A percentile compares a stretch with the other conserved stretches of the same genome.
phyloP scores from a whole-genome alignment of 2,888 invertebrate species.

The Leucophora obtusa region DNA sequence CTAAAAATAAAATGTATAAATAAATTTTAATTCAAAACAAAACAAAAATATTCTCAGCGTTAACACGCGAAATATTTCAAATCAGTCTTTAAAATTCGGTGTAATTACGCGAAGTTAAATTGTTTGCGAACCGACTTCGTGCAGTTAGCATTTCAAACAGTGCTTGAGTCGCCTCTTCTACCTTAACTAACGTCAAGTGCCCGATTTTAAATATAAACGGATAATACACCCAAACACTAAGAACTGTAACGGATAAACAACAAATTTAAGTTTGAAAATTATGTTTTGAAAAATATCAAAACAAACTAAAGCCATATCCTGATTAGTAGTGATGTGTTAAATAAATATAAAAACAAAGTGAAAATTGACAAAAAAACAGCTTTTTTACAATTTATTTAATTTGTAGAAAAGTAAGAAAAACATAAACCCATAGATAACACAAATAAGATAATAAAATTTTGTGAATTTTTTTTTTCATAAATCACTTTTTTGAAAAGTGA shows the following conservation, averaged over 20 bases:
- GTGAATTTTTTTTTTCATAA: background rate
- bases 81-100: conserved; percentile 74
- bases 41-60: conserved; percentile 43
- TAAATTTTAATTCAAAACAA: background rate
- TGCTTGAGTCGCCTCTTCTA: conserved; percentile 25
- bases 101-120: conserved; percentile 72
- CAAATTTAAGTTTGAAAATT: background rate
- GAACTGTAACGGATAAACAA: conserved; percentile 29
- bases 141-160: conserved; percentile 66
- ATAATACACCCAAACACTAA: conserved; percentile 24
- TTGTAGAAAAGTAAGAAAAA: conserved; percentile 7
- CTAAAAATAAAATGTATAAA: background rate
- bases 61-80: conserved; percentile 28
- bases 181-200: conserved; percentile 33
- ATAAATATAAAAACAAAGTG: background rate
- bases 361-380: background rate
- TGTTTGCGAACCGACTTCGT: conserved; percentile 73
- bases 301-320: conserved; percentile 1
- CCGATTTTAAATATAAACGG: conserved; percentile 47
- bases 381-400: conserved; percentile 23
- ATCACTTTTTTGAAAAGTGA: background rate
- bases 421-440: background rate
- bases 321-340: conserved; percentile 7
- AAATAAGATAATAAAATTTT: background rate
- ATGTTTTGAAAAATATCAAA: conserved; percentile 10